phyloP scores from a whole-genome alignment of 2,888 invertebrate species.

The Drosophila austrosaltans region DNA sequence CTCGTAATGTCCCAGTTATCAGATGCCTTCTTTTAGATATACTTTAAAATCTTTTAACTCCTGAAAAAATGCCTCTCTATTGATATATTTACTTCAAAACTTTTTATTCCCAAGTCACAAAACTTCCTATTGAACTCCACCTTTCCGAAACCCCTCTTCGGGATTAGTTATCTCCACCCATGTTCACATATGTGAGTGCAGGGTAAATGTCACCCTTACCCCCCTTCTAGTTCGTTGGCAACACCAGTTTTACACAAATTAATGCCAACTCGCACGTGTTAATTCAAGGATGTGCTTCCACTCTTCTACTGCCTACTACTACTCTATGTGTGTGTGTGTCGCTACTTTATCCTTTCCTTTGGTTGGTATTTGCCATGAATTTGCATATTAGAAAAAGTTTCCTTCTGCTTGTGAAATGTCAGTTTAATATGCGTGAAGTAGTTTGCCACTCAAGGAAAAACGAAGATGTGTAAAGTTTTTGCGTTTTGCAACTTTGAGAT shows the following conservation, averaged over 20 bases:
- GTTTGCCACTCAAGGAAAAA: slow-evolving; percentile 69
- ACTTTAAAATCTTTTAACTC: too few relatives aligned
- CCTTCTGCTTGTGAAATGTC: slow-evolving; percentile 72
- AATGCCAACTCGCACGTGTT: slow-evolving; percentile 77
- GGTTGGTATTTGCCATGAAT: slow-evolving; percentile 65
- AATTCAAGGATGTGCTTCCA: slow-evolving; percentile 71
- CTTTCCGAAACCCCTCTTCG: not conserved
- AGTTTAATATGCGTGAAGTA: slow-evolving; percentile 79
- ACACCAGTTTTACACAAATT: slow-evolving; percentile 64
- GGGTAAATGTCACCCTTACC: not conserved
- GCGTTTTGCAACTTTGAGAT: slow-evolving; percentile 60
- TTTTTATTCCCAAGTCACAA: not conserved
- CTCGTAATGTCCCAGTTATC: too few relatives aligned
- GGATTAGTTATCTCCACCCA: not conserved
- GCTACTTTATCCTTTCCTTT: slow-evolving; percentile 55
- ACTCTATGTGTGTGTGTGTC: not conserved
- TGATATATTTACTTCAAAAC: too few relatives aligned
- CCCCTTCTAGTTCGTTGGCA: slow-evolving; percentile 12
- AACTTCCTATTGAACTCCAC: not conserved
- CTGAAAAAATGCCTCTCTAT: too few relatives aligned
- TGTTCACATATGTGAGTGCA: slow-evolving; percentile 6
- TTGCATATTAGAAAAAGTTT: slow-evolving; percentile 78
- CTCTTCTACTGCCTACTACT: slow-evolving; percentile 10
- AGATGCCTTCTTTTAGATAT: too few relatives aligned
- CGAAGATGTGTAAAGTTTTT: slow-evolving; percentile 58